A percentile compares a stretch with the other conserved stretches of the same genome.
phyloP scores from a whole-genome alignment of 2,797 vertebrate genomes.

The Gymnopithys bicolor region DNA sequence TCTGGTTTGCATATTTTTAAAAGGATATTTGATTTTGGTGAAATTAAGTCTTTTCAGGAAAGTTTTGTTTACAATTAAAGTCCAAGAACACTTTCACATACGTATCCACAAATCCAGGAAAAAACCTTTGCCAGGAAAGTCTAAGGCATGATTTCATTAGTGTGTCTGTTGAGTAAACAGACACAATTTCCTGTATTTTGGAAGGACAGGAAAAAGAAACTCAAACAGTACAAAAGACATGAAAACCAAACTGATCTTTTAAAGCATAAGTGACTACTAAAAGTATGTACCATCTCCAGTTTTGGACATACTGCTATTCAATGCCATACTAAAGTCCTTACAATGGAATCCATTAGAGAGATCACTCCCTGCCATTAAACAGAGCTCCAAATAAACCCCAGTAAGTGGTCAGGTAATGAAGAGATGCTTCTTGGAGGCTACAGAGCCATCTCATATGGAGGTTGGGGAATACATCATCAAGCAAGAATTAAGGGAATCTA shows the following conservation, averaged over 20 bases:
- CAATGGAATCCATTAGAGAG: neutral
- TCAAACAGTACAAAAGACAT: neutral
- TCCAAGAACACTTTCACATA: neutral
- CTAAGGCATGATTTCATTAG: neutral
- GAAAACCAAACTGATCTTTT: neutral
- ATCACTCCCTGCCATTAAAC: neutral
- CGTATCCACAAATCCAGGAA: neutral
- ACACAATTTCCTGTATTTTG: neutral
- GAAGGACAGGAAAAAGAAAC: neutral
- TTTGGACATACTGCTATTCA: neutral
- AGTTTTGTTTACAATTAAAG: neutral
- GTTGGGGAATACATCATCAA: neutral
- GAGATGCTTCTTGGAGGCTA: neutral
- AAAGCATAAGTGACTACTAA: neutral
- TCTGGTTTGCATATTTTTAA: neutral
- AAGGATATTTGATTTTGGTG: neutral
- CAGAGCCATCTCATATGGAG: neutral
- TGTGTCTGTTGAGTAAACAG: neutral
- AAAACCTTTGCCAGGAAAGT: neutral
- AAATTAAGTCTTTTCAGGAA: neutral
- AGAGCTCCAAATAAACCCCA: neutral
- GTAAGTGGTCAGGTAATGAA: neutral
- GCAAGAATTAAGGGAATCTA: neutral
- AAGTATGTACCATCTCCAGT: fast-evolving
- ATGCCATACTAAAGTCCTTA: neutral